phyloP scores from a whole-genome alignment of 2,113 vertebrate genomes.

The Melanerpes aurifrons region DNA sequence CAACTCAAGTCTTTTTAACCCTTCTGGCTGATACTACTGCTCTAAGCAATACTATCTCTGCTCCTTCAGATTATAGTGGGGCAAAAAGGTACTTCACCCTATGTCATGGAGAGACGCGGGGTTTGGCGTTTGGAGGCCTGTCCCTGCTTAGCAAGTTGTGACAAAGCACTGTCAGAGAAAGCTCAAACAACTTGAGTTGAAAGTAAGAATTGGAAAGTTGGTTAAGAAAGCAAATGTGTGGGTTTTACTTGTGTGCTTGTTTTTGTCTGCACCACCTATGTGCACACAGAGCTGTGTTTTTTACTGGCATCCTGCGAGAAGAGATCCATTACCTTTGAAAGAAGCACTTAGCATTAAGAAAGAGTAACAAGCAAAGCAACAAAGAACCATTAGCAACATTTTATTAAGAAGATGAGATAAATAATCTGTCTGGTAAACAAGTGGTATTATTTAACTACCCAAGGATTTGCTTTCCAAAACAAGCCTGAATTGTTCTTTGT shows the following conservation, averaged over 20 bases:
- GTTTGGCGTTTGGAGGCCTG: background rate
- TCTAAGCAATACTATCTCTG: background rate
- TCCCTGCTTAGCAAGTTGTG: background rate
- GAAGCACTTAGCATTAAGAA: slow-evolving; percentile 37
- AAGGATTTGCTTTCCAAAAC: slow-evolving; percentile 38
- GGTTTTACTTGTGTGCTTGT: background rate
- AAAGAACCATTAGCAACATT: background rate
- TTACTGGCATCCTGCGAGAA: background rate
- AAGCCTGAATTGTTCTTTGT: slow-evolving; percentile 49
- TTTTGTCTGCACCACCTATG: background rate
- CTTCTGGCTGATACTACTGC: background rate
- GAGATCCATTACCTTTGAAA: slow-evolving; percentile 51
- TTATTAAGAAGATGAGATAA: slow-evolving; percentile 51
- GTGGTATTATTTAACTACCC: slow-evolving; percentile 34
- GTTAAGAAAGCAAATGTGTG: background rate
- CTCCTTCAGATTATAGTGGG: background rate
- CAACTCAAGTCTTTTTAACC: background rate
- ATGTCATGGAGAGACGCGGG: background rate
- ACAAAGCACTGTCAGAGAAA: background rate
- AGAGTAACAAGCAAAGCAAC: slow-evolving; percentile 37
- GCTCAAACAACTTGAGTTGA: background rate
- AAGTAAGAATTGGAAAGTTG: background rate
- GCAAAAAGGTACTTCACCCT: background rate
- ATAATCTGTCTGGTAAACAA: slow-evolving; percentile 49
- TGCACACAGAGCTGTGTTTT: background rate